Evolutionary conservation across 2,797 vertebrate species (phyloP).

Genomic region (Acanthurus tractus): DNA sequence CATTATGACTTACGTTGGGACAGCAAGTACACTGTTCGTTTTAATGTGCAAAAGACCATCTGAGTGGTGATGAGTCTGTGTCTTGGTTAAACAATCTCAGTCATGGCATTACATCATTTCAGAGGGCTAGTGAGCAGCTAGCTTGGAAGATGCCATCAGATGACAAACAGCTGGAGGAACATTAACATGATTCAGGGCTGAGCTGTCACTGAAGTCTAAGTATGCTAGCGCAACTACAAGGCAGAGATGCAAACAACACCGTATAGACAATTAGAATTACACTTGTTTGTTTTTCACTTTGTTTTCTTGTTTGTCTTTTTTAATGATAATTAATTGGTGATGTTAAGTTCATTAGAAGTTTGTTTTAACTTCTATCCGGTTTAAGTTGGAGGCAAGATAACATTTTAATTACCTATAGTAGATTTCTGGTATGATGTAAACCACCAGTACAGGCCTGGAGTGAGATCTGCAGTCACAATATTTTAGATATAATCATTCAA

Average conservation of each 20-base stretch:
- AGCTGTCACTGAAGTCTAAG: neutral
- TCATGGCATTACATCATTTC: neutral
- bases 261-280: neutral
- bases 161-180: no score
- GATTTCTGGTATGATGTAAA: neutral
- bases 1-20: neutral
- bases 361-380: neutral
- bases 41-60: no score
- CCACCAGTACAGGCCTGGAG: neutral
- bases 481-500: neutral
- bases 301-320: no score
- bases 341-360: neutral
- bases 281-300: no score
- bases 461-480: neutral
- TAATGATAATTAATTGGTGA: neutral
- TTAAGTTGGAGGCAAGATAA: neutral
- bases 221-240: neutral
- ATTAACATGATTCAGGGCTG: neutral
- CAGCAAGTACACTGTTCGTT: no score
- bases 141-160: neutral
- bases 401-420: neutral
- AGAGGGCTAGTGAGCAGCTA: neutral
- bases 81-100: no score
- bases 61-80: no score
- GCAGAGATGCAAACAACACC: neutral